Evolutionary conservation across 2,113 vertebrate species (phyloP).

Genomic region (Neofelis nebulosa): DNA sequence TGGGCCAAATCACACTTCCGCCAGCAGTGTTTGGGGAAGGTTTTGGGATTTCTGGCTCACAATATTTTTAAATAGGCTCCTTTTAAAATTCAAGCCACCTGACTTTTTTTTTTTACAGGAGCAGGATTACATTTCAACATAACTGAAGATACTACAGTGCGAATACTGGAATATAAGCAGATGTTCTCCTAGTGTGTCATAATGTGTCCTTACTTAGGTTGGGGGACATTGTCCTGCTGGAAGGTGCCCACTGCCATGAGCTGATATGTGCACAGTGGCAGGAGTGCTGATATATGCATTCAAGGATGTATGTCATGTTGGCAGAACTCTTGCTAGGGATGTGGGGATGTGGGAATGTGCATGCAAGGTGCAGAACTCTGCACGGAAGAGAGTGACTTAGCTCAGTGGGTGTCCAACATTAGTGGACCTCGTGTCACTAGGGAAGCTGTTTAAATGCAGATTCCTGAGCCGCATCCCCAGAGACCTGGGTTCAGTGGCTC

Average conservation of each 20-base stretch:
- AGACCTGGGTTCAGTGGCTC: not conserved
- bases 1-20: not conserved
- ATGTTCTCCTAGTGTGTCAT: not conserved
- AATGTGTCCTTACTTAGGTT: not conserved
- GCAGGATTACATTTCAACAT: not conserved
- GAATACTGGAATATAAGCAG: not conserved
- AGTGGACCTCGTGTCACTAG: not conserved
- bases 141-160: not conserved
- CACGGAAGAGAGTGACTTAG: not conserved
- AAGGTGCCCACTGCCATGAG: not conserved
- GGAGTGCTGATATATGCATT: not conserved
- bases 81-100: constrained; percentile 5
- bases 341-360: no score
- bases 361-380: not conserved
- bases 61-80: not conserved
- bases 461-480: not conserved
- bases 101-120: not conserved
- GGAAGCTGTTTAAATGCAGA: not conserved
- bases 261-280: rapidly evolving
- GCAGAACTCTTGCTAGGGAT: not conserved
- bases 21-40: not conserved
- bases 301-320: not conserved
- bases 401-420: rapidly evolving
- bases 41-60: not conserved
- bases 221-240: not conserved